Evolutionary conservation across 2,797 vertebrate genomes (phyloP).

Genomic region (Megalops cyprinoides): DNA sequence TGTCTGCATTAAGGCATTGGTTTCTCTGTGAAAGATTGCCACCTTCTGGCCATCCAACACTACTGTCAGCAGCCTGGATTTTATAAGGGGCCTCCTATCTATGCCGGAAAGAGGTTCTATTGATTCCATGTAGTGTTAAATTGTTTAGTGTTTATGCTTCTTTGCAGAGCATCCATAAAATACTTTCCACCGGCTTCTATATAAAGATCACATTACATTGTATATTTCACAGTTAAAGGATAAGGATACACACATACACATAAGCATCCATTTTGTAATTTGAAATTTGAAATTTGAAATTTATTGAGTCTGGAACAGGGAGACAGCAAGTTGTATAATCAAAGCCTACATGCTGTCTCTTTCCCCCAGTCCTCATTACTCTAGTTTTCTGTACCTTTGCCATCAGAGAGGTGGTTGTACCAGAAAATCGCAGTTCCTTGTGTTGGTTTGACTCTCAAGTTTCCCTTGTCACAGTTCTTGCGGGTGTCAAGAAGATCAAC

Average conservation of each 20-base stretch:
- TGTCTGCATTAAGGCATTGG: not conserved
- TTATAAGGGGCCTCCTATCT: not conserved
- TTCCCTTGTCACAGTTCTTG: slow-evolving; percentile 94
- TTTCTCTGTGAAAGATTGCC: not conserved
- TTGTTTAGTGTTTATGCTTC: not conserved
- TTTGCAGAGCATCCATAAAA: too few relatives aligned
- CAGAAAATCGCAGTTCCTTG: slow-evolving; percentile 98
- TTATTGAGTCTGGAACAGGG: not conserved
- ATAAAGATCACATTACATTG: not conserved
- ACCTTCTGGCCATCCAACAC: not conserved
- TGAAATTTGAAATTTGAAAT: not conserved
- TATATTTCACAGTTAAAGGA: not conserved
- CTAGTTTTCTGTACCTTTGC: slow-evolving; percentile 77
- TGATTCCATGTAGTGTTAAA: not conserved
- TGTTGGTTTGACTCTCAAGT: slow-evolving; percentile 89
- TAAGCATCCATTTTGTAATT: slow-evolving; percentile 24
- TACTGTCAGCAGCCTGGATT: not conserved
- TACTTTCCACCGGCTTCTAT: not conserved
- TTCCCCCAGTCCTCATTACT: not conserved
- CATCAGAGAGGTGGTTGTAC: slow-evolving; percentile 98
- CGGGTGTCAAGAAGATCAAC: slow-evolving; percentile 94
- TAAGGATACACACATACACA: not conserved
- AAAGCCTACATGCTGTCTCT: not conserved
- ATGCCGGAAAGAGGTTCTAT: too few relatives aligned
- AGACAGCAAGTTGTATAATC: not conserved